Evolutionary conservation across 1,140 invertebrate species (phyloP).

Genomic region (Drosophila leontia): DNA sequence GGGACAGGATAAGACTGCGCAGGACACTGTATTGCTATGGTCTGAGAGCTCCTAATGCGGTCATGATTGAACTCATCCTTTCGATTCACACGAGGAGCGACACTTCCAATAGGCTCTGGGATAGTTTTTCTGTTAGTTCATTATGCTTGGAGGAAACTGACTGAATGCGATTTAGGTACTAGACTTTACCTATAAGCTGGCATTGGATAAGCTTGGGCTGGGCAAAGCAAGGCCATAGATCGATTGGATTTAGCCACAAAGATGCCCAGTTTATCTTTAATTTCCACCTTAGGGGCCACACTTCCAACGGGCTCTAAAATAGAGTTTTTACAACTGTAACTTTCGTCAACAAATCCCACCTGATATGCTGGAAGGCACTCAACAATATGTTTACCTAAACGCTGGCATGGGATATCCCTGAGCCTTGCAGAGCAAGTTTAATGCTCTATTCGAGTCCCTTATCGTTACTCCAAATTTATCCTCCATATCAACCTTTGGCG

Average conservation of each 20-base stretch:
- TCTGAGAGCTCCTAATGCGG: slow-evolving; percentile 71
- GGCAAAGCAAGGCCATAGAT: slow-evolving; percentile 88
- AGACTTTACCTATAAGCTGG: slow-evolving; percentile 86
- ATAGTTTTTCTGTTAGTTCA: not conserved
- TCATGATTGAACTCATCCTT: slow-evolving; percentile 90
- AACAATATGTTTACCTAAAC: slow-evolving; percentile 86
- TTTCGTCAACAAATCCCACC: slow-evolving; percentile 44
- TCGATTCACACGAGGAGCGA: slow-evolving; percentile 90
- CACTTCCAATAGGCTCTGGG: slow-evolving; percentile 91
- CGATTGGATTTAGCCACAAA: slow-evolving; percentile 69
- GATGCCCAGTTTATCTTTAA: slow-evolving; percentile 85
- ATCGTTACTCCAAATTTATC: slow-evolving; percentile 63
- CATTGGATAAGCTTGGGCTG: slow-evolving; percentile 91
- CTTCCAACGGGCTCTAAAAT: slow-evolving; percentile 85
- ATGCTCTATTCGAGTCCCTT: slow-evolving; percentile 17
- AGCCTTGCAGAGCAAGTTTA: slow-evolving; percentile 86
- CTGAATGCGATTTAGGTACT: slow-evolving; percentile 20
- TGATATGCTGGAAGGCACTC: slow-evolving; percentile 9
- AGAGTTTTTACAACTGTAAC: slow-evolving; percentile 10
- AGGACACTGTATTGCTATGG: slow-evolving; percentile 87
- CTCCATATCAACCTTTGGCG: slow-evolving; percentile 87
- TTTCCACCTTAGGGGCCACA: slow-evolving; percentile 87
- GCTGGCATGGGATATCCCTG: slow-evolving; percentile 89
- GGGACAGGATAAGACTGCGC: slow-evolving; percentile 89
- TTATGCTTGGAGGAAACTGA: not conserved